Evolutionary conservation across 2,888 invertebrate species (phyloP).

Genomic region (Polymixis lichenea): DNA sequence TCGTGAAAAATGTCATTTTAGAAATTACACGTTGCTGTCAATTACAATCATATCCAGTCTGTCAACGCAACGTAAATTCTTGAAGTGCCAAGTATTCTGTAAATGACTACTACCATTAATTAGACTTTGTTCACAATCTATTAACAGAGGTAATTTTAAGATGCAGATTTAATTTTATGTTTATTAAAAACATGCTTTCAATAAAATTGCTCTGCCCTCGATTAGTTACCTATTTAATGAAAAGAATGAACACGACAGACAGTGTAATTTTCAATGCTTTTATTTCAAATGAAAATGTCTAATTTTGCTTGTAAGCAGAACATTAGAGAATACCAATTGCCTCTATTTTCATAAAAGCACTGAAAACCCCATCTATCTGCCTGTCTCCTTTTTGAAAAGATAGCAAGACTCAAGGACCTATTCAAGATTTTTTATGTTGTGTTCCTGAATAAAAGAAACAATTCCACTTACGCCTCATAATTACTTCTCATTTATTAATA

Average conservation of each 20-base stretch:
- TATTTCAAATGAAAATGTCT: background rate
- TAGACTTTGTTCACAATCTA: slow-evolving; percentile 16
- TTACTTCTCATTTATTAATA: slow-evolving; percentile 43
- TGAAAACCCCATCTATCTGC: background rate
- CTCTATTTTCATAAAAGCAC: background rate
- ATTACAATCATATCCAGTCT: slow-evolving; percentile 3
- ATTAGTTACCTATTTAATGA: background rate
- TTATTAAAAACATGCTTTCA: slow-evolving; percentile 17
- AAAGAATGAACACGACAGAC: background rate
- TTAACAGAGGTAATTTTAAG: background rate
- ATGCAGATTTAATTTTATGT: background rate
- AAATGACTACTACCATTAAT: slow-evolving; percentile 2
- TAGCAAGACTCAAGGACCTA: background rate
- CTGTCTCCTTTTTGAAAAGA: background rate
- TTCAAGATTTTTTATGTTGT: too few species aligned
- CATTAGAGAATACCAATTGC: too few species aligned
- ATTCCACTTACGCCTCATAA: background rate
- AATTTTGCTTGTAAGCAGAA: background rate
- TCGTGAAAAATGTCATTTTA: background rate
- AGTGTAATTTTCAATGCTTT: background rate
- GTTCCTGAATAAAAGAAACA: slow-evolving; percentile 2
- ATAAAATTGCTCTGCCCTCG: background rate
- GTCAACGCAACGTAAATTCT: background rate
- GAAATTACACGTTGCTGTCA: background rate
- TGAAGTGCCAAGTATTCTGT: slow-evolving; percentile 2